Evolutionary conservation across 2,888 invertebrate genomes (phyloP).

Genomic region (Tachina lurida): DNA sequence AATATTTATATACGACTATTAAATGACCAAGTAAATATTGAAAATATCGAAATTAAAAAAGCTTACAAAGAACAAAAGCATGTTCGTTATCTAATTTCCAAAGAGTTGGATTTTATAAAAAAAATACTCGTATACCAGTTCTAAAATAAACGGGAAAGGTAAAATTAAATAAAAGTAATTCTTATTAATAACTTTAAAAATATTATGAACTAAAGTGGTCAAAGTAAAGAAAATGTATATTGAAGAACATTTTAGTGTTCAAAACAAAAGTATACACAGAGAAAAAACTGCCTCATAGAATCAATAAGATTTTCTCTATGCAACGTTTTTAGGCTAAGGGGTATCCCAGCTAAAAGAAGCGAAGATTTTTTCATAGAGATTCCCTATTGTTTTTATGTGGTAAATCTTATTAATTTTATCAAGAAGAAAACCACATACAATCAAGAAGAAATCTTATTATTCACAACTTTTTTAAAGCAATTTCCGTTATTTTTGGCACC

Average conservation of each 20-base stretch:
- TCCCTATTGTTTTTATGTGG: no score
- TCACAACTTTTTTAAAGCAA: no score
- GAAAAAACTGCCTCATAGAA: no score
- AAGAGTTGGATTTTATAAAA: slow-evolving; percentile 24
- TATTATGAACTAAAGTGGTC: background rate
- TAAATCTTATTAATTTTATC: no score
- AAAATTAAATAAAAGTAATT: slow-evolving; percentile 9
- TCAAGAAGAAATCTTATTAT: no score
- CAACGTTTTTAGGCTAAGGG: no score
- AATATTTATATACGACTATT: slow-evolving; percentile 30
- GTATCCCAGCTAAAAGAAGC: no score
- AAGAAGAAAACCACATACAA: no score
- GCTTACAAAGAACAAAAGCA: slow-evolving; percentile 37
- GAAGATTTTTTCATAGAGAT: no score
- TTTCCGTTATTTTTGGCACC: no score
- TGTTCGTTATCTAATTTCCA: slow-evolving; percentile 24
- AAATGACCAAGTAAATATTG: slow-evolving; percentile 52
- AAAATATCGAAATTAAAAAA: slow-evolving; percentile 29
- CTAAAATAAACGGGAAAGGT: slow-evolving; percentile 5
- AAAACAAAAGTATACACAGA: slow-evolving; percentile 8
- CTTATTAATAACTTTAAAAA: slow-evolving; percentile 20
- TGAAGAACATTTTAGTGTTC: background rate
- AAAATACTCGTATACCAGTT: background rate
- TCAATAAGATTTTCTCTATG: no score
- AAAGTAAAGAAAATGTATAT: background rate